Conservation (phyloP, 1,140 invertebrate genomes). For the Aradophagus sp. region DNA sequence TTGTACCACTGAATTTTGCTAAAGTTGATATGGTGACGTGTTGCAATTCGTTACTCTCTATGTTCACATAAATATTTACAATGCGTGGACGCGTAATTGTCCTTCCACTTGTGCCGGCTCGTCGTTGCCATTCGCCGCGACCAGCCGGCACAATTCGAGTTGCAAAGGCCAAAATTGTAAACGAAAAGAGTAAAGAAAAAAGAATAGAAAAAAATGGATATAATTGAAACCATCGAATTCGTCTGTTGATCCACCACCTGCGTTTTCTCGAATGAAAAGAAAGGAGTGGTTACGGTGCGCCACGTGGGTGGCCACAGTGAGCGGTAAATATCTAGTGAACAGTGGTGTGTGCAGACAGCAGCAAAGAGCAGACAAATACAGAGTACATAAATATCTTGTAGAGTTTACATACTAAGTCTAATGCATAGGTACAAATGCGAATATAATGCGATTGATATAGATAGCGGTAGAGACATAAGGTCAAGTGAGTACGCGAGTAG, state of each 20-base stretch:
- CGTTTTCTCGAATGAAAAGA: conserved; percentile 30
- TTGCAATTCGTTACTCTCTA: conserved; percentile 38
- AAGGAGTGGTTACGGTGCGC: conserved; percentile 32
- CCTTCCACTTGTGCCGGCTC: conserved; percentile 2
- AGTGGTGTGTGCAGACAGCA: conserved; percentile 56
- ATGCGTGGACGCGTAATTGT: conserved; percentile 16
- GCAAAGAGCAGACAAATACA: conserved; percentile 55
- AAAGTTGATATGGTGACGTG: conserved; percentile 53
- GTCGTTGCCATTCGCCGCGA: too few relatives aligned
- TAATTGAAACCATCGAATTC: too few relatives aligned
- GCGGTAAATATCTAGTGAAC: conserved; percentile 50
- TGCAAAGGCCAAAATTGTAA: too few relatives aligned
- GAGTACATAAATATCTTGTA: conserved; percentile 55
- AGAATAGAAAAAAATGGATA: too few relatives aligned
- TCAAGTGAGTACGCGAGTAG: conserved; percentile 47
- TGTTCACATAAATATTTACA: conserved; percentile 55
- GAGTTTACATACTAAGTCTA: conserved; percentile 51
- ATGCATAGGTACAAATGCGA: conserved; percentile 56
- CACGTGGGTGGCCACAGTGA: conserved; percentile 24
- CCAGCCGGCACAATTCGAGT: too few relatives aligned
- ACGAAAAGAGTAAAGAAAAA: too few relatives aligned
- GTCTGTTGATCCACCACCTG: conserved; percentile 15
- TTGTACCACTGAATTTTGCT: conserved; percentile 47
- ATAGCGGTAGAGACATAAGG: conserved; percentile 45
- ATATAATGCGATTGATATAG: conserved; percentile 53